These are phyloP conservation scores for Acanthurus leucopareius DNA, from an alignment of 2,797 vertebrate genomes.

Conservation along the genomic window DNA sequence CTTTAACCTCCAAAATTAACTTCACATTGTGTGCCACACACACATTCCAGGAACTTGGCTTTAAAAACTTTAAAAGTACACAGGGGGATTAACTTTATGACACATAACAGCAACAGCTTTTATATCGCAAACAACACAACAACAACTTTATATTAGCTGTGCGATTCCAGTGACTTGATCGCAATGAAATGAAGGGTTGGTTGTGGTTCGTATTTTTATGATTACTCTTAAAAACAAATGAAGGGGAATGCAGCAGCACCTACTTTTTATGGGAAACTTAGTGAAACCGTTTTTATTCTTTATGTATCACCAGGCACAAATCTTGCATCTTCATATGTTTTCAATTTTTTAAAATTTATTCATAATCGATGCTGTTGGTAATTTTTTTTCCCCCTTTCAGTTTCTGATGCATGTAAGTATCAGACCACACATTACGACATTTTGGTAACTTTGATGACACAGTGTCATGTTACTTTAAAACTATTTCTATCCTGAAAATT, in stretches of 20 bases:
- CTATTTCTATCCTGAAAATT: no score
- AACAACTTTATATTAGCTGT: neutral
- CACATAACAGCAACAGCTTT: constrained; percentile 24
- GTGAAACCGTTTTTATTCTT: neutral
- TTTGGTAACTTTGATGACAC: no score
- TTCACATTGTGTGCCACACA: constrained; percentile 13
- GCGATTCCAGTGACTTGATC: neutral
- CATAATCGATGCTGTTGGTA: no score
- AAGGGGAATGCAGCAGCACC: no score
- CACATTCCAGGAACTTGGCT: constrained; percentile 13
- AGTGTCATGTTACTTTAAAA: no score
- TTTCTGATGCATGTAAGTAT: no score
- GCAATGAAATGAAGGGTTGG: neutral
- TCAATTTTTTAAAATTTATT: no score
- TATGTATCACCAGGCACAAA: no score
- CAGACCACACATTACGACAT: no score
- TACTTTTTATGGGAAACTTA: neutral
- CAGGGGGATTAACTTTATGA: constrained; percentile 18
- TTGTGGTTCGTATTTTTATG: neutral
- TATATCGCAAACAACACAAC: constrained; percentile 21
- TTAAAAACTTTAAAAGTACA: constrained; percentile 21
- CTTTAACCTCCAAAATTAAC: constrained; percentile 14
- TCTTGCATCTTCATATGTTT: no score
- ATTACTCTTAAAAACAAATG: constrained; percentile 3
- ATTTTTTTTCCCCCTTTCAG: no score